Percentiles rank a stretch among this genome's conserved stretches.
These are phyloP conservation scores for Mustela lutreola DNA, from an alignment of 2,113 vertebrate species.

Conservation along the genomic window DNA sequence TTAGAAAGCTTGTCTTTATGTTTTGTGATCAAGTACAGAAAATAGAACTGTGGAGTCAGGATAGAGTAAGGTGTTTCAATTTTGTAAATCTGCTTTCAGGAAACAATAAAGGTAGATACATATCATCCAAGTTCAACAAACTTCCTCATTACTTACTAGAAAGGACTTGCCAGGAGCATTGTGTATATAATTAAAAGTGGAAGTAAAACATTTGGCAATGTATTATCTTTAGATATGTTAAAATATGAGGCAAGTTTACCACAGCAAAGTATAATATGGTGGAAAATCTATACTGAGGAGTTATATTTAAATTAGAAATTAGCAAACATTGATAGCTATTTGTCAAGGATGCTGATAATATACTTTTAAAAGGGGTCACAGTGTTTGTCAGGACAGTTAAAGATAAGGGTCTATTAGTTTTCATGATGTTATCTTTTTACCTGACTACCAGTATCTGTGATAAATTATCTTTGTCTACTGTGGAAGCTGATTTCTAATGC, in stretches of 20 bases:
- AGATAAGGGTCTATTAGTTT: background rate
- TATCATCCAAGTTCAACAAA: background rate
- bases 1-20: conserved; percentile 14
- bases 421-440: conserved; percentile 16
- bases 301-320: conserved; percentile 48
- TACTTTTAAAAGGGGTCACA: background rate
- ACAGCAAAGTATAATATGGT: background rate
- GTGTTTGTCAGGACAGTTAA: background rate
- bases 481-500: conserved; percentile 6
- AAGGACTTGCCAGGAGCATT: background rate
- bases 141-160: background rate
- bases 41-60: background rate
- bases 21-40: conserved; percentile 33
- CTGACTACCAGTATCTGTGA: conserved; percentile 29
- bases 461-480: background rate
- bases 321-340: background rate
- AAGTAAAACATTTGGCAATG: conserved; percentile 10
- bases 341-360: background rate
- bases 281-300: background rate
- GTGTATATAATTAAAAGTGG: background rate
- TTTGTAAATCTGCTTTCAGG: conserved; percentile 10
- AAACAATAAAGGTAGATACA: background rate
- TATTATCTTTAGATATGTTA: conserved; percentile 13
- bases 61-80: background rate
- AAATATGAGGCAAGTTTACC: background rate